Base-by-base conservation (phyloP, 2,888 invertebrate species). In the Tipula lateralis region DNA sequence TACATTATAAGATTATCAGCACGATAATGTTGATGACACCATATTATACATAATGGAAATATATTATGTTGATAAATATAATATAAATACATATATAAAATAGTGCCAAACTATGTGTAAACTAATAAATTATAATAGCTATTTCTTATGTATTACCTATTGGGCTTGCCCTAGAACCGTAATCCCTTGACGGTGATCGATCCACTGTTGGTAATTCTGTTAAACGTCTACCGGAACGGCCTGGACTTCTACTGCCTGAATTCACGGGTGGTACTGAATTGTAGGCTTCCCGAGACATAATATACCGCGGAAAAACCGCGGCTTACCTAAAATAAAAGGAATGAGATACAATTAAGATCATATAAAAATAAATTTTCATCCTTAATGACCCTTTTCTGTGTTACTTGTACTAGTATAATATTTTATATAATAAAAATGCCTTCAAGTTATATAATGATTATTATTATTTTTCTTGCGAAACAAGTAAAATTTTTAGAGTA, bases 131-230 rank as follows among this genome's bases (percentile, higher is more conserved):
- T n/a, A n/a, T n/a, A n/a, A n/a, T n/a, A n/a, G n/a, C n/a, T n/a
- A n/a, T n/a, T 36, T 2, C n/a, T 19, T 3, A 29, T 83, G 90
- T 89, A 86, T 91, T 91, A 89, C 92, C 91, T 89, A 91, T 88
- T 87, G 92, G 92, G 90, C 92, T 91, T 87, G 91, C 91, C 88
- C 92, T 94, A 94, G 89, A 87, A 88, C 90, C 90, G 92, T 96
- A 95, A 90, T 93, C 93, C 90, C 96, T 93, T 89, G 96, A 95
- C 90, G 96, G 96, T 91, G 96, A 95, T 90, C 96, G 94, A 93
- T 96, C 96, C 91, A 96, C 96, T 90, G 96, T 96, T 90, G 96
- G 96, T 91, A 96, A 92, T 90, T 93, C 93, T 85, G 91, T 91
- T 88, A 92, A 91, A 89, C 92, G 92, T 91, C 94, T 94, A 91